These are phyloP conservation scores for Porites cylindrica DNA, from an alignment of 92 coral and sea anemone species.

Conservation along the genomic window DNA sequence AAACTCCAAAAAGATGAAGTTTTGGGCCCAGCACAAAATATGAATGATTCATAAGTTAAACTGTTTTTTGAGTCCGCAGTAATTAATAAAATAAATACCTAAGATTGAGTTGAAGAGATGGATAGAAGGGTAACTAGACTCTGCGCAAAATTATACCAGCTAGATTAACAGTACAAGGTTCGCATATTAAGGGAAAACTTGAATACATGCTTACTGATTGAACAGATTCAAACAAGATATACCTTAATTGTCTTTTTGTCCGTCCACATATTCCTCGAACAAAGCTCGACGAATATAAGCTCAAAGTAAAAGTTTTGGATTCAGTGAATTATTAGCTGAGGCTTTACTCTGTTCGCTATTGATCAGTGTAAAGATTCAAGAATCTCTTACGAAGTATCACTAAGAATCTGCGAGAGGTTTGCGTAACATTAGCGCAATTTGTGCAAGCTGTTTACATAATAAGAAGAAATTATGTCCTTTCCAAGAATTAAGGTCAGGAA, in stretches of 20 bases:
- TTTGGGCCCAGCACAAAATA: too few relatives aligned
- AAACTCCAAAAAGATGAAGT: too few relatives aligned
- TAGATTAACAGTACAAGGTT: too few relatives aligned
- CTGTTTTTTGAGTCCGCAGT: too few relatives aligned
- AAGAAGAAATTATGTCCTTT: background rate
- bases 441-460: background rate
- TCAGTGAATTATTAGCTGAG: constrained; percentile 16
- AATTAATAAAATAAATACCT: background rate
- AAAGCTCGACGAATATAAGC: background rate
- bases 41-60: too few relatives aligned
- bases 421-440: background rate
- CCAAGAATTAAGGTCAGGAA: background rate
- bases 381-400: background rate
- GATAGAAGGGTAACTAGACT: too few relatives aligned
- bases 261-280: constrained; percentile 4
- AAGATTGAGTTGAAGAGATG: background rate
- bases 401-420: background rate
- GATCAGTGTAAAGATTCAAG: constrained; percentile 9
- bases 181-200: too few relatives aligned
- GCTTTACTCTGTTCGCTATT: background rate
- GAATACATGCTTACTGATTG: too few relatives aligned
- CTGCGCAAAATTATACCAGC: too few relatives aligned
- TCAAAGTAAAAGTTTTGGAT: background rate
- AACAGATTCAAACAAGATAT: background rate
- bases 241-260: background rate